These are phyloP conservation scores for Nesidiocoris tenuis DNA, from an alignment of 2,888 invertebrate genomes.

Conservation along the genomic window DNA sequence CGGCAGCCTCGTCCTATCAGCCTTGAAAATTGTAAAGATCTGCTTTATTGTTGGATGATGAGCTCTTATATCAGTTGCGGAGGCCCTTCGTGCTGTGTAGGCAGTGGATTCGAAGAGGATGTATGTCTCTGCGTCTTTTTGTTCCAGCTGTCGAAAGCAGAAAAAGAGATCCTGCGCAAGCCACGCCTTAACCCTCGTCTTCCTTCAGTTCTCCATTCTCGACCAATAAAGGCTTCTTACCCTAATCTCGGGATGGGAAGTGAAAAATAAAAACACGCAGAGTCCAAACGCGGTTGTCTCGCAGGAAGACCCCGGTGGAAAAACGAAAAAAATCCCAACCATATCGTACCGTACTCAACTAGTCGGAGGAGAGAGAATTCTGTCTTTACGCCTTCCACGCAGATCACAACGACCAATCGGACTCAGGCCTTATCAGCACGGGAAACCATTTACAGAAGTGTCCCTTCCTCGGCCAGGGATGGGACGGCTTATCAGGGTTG, in stretches of 20 bases:
- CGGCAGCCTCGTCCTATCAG: neutral
- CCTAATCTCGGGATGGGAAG: neutral
- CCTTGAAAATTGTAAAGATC: neutral
- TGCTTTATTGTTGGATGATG: neutral
- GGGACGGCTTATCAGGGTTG: neutral
- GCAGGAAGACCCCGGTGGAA: neutral
- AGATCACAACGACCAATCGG: slow-evolving; percentile 15
- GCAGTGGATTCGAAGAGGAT: neutral
- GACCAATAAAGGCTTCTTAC: neutral
- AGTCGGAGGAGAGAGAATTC: neutral
- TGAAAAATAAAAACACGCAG: neutral
- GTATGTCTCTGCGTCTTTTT: neutral
- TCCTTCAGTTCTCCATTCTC: neutral
- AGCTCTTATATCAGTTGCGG: neutral
- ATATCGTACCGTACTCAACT: neutral
- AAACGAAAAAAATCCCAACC: neutral
- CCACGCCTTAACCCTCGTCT: neutral
- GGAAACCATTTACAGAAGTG: slow-evolving; percentile 38
- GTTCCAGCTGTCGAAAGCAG: neutral
- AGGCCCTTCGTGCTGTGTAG: neutral
- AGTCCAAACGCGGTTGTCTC: neutral
- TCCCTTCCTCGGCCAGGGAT: neutral
- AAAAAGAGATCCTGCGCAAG: neutral
- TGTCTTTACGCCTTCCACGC: neutral
- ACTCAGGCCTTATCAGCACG: slow-evolving; percentile 19